A percentile compares a stretch with the other conserved stretches of the same genome.
Conservation (phyloP, 23 tunicate genomes). For the Diplosoma virens region DNA sequence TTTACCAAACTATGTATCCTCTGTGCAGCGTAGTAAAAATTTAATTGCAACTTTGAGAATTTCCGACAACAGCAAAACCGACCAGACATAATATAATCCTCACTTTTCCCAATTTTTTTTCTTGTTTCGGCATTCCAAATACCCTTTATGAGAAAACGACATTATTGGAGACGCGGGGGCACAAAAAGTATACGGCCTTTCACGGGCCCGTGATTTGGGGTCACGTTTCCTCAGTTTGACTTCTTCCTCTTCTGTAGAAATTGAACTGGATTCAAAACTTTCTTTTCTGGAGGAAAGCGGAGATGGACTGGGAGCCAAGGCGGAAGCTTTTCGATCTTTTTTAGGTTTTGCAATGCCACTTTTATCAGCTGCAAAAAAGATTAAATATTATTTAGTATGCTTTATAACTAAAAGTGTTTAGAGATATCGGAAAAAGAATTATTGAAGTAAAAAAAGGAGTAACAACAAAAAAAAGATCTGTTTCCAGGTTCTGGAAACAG, state of each 20-base stretch:
- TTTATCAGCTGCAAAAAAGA: constrained; percentile 10
- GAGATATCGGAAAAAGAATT: too few relatives aligned
- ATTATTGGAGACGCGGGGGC: constrained; percentile 50
- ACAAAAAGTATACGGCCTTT: background rate
- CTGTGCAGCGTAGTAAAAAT: too few relatives aligned
- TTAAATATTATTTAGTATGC: too few relatives aligned
- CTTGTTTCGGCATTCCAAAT: constrained; percentile 60
- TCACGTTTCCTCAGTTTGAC: constrained; percentile 3
- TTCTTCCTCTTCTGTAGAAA: constrained; percentile 28
- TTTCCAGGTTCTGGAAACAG: too few relatives aligned
- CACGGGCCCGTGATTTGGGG: background rate
- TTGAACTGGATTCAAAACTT: background rate
- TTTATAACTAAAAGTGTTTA: background rate
- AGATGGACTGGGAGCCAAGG: background rate
- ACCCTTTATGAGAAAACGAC: constrained; percentile 56
- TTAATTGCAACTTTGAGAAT: too few relatives aligned
- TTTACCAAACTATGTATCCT: too few relatives aligned
- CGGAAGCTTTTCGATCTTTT: background rate
- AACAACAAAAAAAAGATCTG: too few relatives aligned
- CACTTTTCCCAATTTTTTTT: constrained; percentile 83
- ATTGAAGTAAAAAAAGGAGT: too few relatives aligned
- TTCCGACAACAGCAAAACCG: too few relatives aligned
- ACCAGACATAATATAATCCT: too few relatives aligned
- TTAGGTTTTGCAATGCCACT: constrained; percentile 1
- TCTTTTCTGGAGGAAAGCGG: background rate